phyloP scores from a whole-genome alignment of 2,888 invertebrate species.

The Panzeria rudis region DNA sequence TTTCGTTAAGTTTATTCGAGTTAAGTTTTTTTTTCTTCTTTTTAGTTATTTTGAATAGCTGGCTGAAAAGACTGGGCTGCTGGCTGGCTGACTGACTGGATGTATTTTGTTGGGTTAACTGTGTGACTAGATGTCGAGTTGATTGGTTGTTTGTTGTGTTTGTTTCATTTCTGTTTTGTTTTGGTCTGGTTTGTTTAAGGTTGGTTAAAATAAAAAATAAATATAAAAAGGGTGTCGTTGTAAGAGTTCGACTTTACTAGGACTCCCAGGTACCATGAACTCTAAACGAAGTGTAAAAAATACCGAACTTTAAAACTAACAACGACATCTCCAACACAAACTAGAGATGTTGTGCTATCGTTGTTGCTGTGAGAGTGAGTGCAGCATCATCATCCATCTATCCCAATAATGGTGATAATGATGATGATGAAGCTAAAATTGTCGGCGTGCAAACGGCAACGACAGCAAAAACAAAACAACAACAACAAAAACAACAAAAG shows the following conservation, averaged over 20 bases:
- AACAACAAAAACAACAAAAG: slow-evolving; percentile 34
- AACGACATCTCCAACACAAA: slow-evolving; percentile 34
- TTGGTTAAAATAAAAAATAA: slow-evolving; percentile 27
- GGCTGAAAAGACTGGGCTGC: slow-evolving; percentile 34
- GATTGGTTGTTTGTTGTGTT: slow-evolving; percentile 51
- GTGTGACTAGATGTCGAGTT: slow-evolving; percentile 54
- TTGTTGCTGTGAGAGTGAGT: slow-evolving; percentile 28
- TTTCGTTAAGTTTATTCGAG: slow-evolving; percentile 44
- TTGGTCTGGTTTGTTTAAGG: slow-evolving; percentile 38
- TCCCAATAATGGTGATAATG: slow-evolving; percentile 26
- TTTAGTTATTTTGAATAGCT: slow-evolving; percentile 43
- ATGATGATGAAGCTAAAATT: slow-evolving; percentile 31
- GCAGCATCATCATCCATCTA: slow-evolving; percentile 50
- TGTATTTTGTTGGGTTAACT: slow-evolving; percentile 55
- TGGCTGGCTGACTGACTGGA: slow-evolving; percentile 48
- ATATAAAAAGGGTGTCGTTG: slow-evolving; percentile 51
- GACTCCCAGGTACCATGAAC: slow-evolving; percentile 69
- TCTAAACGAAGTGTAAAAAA: slow-evolving; percentile 72
- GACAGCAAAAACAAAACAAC: slow-evolving; percentile 16
- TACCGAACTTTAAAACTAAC: slow-evolving; percentile 68
- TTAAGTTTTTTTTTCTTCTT: slow-evolving; percentile 45
- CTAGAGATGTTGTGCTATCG: slow-evolving; percentile 31
- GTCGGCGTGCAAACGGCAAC: slow-evolving; percentile 55
- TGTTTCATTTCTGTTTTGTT: slow-evolving; percentile 46
- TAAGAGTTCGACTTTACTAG: slow-evolving; percentile 60